Evolutionary conservation across 2,797 vertebrate genomes (phyloP).

Genomic region (Scarus forsteni): DNA sequence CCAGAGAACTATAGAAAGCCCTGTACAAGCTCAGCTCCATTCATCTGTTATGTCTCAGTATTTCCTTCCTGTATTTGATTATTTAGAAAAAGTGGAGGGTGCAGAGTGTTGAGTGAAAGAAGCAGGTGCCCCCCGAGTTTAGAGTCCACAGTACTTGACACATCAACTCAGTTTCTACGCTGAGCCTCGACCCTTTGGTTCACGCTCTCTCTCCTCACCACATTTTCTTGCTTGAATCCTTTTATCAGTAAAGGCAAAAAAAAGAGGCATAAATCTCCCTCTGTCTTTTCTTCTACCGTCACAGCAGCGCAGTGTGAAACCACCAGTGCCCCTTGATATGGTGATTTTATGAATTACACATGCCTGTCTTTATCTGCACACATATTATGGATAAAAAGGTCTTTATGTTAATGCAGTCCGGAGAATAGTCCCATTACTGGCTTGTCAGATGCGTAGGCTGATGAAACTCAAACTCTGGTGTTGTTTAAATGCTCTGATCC

Average conservation of each 20-base stretch:
- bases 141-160: no score
- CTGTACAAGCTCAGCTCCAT: no score
- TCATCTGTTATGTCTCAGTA: no score
- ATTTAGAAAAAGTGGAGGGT: no score
- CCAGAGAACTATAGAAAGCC: no score
- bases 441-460: slow-evolving; percentile 43
- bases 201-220: no score
- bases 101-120: no score
- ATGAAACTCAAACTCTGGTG: slow-evolving; percentile 31
- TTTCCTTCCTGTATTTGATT: neutral
- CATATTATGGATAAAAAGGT: neutral
- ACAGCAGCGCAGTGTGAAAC: neutral
- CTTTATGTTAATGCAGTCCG: slow-evolving; percentile 40
- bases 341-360: neutral
- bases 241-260: no score
- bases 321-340: neutral
- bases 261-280: neutral
- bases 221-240: no score
- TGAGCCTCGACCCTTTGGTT: no score
- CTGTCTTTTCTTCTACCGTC: neutral
- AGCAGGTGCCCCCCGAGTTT: no score
- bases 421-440: slow-evolving; percentile 47
- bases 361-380: slow-evolving; percentile 7
- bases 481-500: slow-evolving; percentile 32
- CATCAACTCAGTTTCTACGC: no score